phyloP scores from a whole-genome alignment of 2,113 vertebrate genomes.

The Mustela lutreola region DNA sequence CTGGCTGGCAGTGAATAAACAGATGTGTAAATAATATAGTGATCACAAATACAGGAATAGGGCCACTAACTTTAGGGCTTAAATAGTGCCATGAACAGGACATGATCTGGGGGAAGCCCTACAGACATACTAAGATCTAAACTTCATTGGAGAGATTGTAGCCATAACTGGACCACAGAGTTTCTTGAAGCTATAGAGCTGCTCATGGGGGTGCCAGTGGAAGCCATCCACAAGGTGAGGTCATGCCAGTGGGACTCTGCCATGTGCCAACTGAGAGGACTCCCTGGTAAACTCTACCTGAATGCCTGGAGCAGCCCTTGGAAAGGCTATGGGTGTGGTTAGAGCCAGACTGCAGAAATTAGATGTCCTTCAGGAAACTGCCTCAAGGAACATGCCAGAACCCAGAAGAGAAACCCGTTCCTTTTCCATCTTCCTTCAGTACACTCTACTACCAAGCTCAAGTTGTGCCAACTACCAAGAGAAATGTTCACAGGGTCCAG shows the following conservation, averaged over 20 bases:
- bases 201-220: not conserved
- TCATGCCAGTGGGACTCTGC: not conserved
- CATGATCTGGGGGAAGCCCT: not conserved
- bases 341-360: not conserved
- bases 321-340: not conserved
- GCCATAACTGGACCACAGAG: not conserved
- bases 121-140: not conserved
- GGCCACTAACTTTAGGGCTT: too few species aligned
- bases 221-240: not conserved
- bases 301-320: not conserved
- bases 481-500: not conserved
- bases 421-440: not conserved
- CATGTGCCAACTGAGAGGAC: not conserved
- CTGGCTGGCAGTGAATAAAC: not conserved
- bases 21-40: not conserved
- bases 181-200: not conserved
- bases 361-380: not conserved
- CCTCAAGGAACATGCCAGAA: not conserved
- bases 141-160: not conserved
- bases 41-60: not conserved
- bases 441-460: not conserved
- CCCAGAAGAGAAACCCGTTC: not conserved
- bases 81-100: rapidly evolving
- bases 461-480: not conserved
- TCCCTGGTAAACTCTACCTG: not conserved